Evolutionary conservation across 2,797 vertebrate genomes (phyloP).

Genomic region (Remorina albescens): DNA sequence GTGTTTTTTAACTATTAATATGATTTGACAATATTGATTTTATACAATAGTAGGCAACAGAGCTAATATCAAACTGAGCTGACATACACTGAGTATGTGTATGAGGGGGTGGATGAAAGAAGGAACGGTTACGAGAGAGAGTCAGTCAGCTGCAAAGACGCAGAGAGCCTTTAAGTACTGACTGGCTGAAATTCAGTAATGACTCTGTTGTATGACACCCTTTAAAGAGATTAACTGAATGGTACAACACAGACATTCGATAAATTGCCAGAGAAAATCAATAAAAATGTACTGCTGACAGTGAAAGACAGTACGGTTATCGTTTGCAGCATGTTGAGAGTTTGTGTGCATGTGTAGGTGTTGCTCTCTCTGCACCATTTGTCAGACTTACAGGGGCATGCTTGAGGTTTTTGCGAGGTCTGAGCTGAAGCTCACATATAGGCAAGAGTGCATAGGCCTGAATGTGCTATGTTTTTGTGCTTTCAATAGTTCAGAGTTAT

Average conservation of each 20-base stretch:
- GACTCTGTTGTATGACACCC: constrained; percentile 29
- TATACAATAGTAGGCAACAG: background rate
- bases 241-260: constrained; percentile 33
- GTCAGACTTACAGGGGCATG: background rate
- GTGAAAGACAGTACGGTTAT: constrained; percentile 13
- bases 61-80: constrained; percentile 15
- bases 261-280: constrained; percentile 47
- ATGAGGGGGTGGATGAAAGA: constrained; percentile 27
- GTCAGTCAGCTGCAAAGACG: constrained; percentile 37
- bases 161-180: constrained; percentile 25
- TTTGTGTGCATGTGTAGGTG: background rate
- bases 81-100: background rate
- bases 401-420: background rate
- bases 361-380: constrained; percentile 1
- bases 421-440: background rate
- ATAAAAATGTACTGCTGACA: constrained; percentile 36
- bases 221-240: constrained; percentile 44
- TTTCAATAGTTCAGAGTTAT: background rate
- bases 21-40: constrained; percentile 1
- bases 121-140: background rate
- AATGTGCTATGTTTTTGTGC: too few relatives aligned
- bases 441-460: too few relatives aligned
- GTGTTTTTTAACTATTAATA: constrained; percentile 4
- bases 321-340: background rate
- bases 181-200: constrained; percentile 36